These are phyloP conservation scores for Pogonocichla stellata DNA, from an alignment of 2,113 vertebrate genomes.

Conservation along the genomic window DNA sequence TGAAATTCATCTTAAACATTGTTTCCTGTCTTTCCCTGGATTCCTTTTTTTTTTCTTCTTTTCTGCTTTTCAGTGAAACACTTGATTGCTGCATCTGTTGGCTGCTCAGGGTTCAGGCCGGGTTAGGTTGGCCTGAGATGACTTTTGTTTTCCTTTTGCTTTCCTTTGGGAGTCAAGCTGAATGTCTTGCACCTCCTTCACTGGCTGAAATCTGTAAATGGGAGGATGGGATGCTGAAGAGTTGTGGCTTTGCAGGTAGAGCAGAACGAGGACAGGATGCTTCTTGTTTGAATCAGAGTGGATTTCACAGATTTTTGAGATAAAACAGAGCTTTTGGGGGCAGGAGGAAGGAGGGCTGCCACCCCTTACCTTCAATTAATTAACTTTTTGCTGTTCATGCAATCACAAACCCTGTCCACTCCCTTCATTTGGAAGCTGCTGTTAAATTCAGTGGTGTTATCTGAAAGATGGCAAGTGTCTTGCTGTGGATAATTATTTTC, in stretches of 20 bases:
- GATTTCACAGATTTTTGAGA: background rate
- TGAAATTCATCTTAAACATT: background rate
- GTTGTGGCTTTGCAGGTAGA: background rate
- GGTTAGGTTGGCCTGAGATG: background rate
- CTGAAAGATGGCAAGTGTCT: background rate
- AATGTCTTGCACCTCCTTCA: background rate
- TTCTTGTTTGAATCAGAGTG: background rate
- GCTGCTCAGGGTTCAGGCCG: background rate
- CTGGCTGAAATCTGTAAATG: background rate
- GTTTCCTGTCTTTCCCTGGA: background rate
- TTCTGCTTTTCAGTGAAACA: background rate
- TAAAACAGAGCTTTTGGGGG: background rate
- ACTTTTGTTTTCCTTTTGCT: background rate
- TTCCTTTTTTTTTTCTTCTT: background rate
- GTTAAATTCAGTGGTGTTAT: background rate
- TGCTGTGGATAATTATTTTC: background rate
- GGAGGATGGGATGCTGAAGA: background rate
- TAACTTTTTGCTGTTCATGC: background rate
- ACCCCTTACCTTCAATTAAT: background rate
- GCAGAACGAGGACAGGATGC: background rate
- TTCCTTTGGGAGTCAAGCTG: background rate
- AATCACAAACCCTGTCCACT: background rate
- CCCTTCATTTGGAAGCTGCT: background rate
- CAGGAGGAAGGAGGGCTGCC: background rate
- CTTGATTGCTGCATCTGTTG: background rate